These are phyloP conservation scores for Carollia perspicillata DNA, from an alignment of 2,113 vertebrate genomes.

Conservation along the genomic window DNA sequence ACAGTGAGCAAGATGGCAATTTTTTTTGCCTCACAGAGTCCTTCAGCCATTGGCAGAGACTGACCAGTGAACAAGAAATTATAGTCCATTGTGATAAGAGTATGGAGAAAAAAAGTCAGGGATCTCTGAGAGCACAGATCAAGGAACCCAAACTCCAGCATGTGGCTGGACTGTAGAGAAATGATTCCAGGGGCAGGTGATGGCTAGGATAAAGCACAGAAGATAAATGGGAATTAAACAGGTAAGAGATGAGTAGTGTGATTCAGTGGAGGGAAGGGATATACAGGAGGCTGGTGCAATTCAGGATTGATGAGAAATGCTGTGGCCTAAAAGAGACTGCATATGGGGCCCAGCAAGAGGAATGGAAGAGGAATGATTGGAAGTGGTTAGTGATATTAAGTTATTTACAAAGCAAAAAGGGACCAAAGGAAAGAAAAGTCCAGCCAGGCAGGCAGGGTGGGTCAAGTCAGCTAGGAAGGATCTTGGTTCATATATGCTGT, in stretches of 20 bases:
- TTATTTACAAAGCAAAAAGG: slow-evolving; percentile 4
- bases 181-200: not conserved
- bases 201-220: not conserved
- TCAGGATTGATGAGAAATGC: not conserved
- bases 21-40: not conserved
- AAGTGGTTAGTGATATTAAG: not conserved
- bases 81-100: not conserved
- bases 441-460: not conserved
- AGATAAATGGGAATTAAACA: not conserved
- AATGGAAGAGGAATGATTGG: not conserved
- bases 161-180: not conserved
- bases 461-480: not conserved
- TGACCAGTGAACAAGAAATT: not conserved
- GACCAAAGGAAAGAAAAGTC: not conserved
- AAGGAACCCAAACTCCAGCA: not conserved
- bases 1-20: not conserved
- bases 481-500: not conserved
- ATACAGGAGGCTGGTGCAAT: not conserved
- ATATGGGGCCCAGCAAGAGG: too few species aligned
- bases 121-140: not conserved
- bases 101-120: not conserved
- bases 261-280: not conserved
- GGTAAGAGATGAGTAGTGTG: not conserved
- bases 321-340: not conserved
- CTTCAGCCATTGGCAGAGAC: not conserved